Conservation (phyloP, 2,113 vertebrate species). For the Festucalex cinctus region DNA sequence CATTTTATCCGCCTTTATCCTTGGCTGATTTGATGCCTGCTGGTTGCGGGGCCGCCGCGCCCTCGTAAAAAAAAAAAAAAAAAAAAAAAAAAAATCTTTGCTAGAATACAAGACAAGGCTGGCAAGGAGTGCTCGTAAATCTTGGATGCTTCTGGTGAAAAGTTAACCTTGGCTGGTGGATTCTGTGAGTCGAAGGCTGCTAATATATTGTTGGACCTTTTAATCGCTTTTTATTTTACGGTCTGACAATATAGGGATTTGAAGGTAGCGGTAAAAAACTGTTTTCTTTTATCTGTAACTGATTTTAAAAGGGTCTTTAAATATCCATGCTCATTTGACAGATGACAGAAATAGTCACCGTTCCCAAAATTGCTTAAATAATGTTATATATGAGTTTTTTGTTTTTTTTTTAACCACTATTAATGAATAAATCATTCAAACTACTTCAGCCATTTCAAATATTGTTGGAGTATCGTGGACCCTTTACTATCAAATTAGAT, state of each 20-base stretch:
- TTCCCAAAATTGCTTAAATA: background rate
- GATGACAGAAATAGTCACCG: background rate
- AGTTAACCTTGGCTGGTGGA: slow-evolving; percentile 44
- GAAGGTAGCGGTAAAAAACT: background rate
- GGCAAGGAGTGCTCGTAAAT: slow-evolving; percentile 41
- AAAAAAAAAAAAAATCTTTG: too few species aligned
- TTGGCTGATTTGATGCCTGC: slow-evolving; percentile 40
- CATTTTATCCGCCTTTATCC: slow-evolving; percentile 44
- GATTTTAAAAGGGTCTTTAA: background rate
- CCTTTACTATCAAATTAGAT: too few species aligned
- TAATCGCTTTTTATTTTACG: background rate
- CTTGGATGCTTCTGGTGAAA: slow-evolving; percentile 40
- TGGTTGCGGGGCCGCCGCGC: slow-evolving; percentile 26
- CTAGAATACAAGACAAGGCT: slow-evolving; percentile 34
- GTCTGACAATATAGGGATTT: background rate
- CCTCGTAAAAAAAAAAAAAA: slow-evolving; percentile 57
- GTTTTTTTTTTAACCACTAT: background rate
- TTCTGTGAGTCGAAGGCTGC: background rate
- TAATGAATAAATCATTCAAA: background rate
- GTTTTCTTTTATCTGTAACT: background rate
- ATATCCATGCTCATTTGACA: background rate
- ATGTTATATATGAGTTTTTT: background rate
- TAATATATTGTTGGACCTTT: slow-evolving; percentile 4
- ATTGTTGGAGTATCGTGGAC: too few species aligned
- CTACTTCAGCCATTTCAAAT: background rate